Base-by-base conservation (phyloP, 2,888 invertebrate species). In the Trichopria drosophilae region DNA sequence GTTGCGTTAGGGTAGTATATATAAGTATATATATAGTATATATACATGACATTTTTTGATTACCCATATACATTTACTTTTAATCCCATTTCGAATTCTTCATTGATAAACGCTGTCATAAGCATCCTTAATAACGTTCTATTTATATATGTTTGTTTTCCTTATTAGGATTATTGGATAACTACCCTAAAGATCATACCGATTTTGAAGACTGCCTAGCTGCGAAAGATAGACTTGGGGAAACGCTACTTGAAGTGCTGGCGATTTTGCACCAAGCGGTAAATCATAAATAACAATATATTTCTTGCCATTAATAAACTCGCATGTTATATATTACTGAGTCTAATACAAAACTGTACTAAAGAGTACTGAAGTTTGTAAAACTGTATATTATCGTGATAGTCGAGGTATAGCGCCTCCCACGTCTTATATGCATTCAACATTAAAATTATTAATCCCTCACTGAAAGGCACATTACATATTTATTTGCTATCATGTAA, bases 191-290 rank as follows among this genome's bases (percentile, higher is more conserved):
- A 36, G 83, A 83, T 62, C 86, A 88, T 68, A 80, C 82, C 6
- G 88, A 88, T 66, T 81, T 83, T 60, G 80, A 80, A 29, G 86
- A 87, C 65, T 86, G 86, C 65, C 77, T 84, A 59, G 85, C 84
- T 24, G 84, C 87, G 6, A 68, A 72, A 41, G 75, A 75, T 45
- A 66, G 75, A 52, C 59, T 75, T 4, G 72, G 75, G 1, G 56
- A 56, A 19, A 72, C 72, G 2, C 58, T 75, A 22, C 59, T 71
- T n/a, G 73, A 75, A 58, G 72, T 73, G 9, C 61, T 75, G 4
- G 62, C 68, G 1, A 66, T 74, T 43, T 66, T 76, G 44, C 69
- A 72, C 55, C 72, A 75, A 64, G 76, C 76, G 47, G 76, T 76
- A 65, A 68, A 47, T 60, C 42, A 20, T 22, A 37, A 18, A 18